Base-by-base conservation (phyloP, 1,140 invertebrate genomes). In the Caenorhabditis remanei region DNA sequence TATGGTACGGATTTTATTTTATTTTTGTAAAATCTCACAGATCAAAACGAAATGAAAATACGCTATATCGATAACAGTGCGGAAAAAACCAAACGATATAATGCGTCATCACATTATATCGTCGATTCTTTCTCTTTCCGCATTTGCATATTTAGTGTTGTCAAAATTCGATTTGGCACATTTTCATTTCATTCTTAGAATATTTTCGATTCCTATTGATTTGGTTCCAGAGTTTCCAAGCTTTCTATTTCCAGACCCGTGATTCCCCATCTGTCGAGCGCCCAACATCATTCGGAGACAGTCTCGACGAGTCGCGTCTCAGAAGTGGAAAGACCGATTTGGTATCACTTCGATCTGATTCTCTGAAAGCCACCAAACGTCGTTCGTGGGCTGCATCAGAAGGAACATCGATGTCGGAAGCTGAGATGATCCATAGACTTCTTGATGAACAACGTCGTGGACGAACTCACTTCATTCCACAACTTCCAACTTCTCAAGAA, bases 331-430 rank as follows among this genome's bases (percentile, higher is more conserved):
- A 87, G 40, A 86, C 89, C 24, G 89, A 89, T 79, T 32, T 83
- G 14, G 85, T 89, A 1, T 87, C 87, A 19, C 75, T 89, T 21
- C 56, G 89, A 46, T 75, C 75, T 9, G 89, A 89, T 82, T 88
- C 89, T 7, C 50, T 89, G 32, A 88, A 88, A 75, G 89, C 89
- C 2, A 87, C 89, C 1, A 89, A 89, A 53, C 83, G 89, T 71
- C 84, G 86, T 24, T 89, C 89, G 11, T 89, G 89, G 89, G 89
- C 89, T 11, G 87, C 87, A n/a, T 88, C 88, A 4, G 88, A 89
- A 53, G 61, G 85, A 8, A 89, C 86, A 8, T 84, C 83, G 21
- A 85, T 88, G 83, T 58, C 83, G 9, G 88, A 89, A 32, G 56
- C 85, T 11, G 88, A 89, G 40, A 75, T 79, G 32, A 89, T 89